phyloP scores from a whole-genome alignment of 2,888 invertebrate genomes.

The Congeria kusceri region DNA sequence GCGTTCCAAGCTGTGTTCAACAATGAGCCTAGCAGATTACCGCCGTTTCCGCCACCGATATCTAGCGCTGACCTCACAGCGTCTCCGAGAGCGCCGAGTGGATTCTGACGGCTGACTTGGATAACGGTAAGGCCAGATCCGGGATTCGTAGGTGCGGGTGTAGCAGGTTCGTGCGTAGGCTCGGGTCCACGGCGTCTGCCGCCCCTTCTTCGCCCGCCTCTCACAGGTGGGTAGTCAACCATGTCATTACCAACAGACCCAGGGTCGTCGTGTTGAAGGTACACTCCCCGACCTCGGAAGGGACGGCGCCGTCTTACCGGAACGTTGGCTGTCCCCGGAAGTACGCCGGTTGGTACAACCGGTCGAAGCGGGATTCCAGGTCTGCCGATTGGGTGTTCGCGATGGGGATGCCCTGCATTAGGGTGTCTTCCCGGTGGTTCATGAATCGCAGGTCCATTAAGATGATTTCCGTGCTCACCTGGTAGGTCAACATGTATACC shows the following conservation, averaged over 20 bases:
- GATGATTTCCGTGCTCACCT: slow-evolving; percentile 21
- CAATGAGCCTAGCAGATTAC: too few relatives aligned
- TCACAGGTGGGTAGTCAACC: background rate
- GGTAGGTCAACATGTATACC: background rate
- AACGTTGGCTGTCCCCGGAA: slow-evolving; percentile 20
- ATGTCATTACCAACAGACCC: background rate
- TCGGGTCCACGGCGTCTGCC: slow-evolving; percentile 11
- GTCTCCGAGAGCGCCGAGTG: slow-evolving; percentile 11
- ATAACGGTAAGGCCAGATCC: slow-evolving; percentile 23
- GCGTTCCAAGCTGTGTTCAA: too few relatives aligned
- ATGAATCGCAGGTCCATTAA: slow-evolving; percentile 26
- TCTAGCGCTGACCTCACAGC: slow-evolving; percentile 19
- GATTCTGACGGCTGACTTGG: slow-evolving; percentile 3
- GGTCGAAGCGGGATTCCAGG: background rate
- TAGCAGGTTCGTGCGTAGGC: background rate
- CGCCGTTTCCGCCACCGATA: background rate
- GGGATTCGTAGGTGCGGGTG: background rate
- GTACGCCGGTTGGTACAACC: slow-evolving; percentile 18
- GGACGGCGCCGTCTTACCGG: slow-evolving; percentile 1
- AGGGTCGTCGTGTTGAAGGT: slow-evolving; percentile 2
- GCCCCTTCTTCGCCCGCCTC: background rate
- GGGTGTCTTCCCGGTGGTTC: slow-evolving; percentile 16
- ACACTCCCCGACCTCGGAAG: background rate
- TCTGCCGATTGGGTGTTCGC: too few relatives aligned
- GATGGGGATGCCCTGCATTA: too few relatives aligned